Evolutionary conservation across 2,797 vertebrate genomes (phyloP).

Genomic region (Gallinago solitaria): DNA sequence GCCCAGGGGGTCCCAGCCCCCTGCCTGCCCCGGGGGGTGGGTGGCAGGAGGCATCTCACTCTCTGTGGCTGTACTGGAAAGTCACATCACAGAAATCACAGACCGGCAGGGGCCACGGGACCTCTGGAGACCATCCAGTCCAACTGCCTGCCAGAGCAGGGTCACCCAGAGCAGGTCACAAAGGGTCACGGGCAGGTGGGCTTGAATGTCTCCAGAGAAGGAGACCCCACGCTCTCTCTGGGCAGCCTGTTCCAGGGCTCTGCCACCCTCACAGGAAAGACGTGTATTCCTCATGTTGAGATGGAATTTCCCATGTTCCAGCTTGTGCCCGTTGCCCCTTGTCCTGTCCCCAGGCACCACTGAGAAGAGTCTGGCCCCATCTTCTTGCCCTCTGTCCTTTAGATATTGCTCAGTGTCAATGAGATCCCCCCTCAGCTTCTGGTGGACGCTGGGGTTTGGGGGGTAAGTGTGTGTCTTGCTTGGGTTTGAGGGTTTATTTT

Average conservation of each 20-base stretch:
- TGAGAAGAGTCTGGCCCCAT: background rate
- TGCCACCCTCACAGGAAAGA: background rate
- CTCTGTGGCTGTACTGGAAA: background rate
- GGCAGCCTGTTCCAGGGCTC: background rate
- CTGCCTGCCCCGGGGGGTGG: accelerated
- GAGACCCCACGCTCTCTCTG: background rate
- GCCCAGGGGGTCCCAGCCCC: background rate
- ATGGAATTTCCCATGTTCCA: background rate
- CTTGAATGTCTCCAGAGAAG: background rate
- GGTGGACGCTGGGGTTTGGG: background rate
- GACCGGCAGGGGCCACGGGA: background rate
- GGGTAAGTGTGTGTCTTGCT: accelerated
- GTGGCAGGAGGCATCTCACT: accelerated
- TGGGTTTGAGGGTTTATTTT: background rate
- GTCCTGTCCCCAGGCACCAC: background rate
- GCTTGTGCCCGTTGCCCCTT: background rate
- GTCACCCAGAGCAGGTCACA: background rate
- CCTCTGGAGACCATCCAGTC: background rate
- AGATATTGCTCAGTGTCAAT: background rate
- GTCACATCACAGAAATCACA: background rate
- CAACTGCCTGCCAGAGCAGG: background rate
- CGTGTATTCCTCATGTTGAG: background rate
- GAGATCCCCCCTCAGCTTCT: background rate
- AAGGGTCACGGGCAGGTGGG: background rate
- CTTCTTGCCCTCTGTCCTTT: background rate